Evolutionary conservation across 30 jellyfish, hydroid and myxozoan genomes (phyloP).

Genomic region (Pelagia noctiluca): DNA sequence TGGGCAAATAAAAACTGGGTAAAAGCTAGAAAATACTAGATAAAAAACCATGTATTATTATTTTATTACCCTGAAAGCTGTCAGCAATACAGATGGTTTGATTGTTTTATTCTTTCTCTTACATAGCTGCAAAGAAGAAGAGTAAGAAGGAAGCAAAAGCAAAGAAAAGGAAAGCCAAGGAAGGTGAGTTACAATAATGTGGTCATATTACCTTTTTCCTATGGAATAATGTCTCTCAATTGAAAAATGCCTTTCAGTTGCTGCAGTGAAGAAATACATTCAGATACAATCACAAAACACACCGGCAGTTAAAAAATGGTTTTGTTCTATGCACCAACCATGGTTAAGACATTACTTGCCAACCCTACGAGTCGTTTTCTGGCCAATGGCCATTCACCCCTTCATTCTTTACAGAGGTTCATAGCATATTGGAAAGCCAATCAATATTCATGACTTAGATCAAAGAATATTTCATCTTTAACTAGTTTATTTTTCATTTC

Average conservation of each 20-base stretch:
- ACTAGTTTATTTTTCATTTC: background rate
- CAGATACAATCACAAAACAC: no score
- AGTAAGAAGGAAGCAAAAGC: background rate
- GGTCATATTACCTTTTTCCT: background rate
- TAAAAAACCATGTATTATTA: no score
- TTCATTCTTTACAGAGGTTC: no score
- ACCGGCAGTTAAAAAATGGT: no score
- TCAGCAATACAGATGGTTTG: background rate
- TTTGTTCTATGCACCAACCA: no score
- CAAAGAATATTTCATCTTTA: background rate
- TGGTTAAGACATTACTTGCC: no score
- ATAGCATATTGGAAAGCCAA: background rate
- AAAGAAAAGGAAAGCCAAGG: background rate
- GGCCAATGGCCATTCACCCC: no score
- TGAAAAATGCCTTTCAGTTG: no score
- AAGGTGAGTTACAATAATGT: constrained; percentile 6
- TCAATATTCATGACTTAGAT: background rate
- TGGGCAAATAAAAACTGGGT: no score
- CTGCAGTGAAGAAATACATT: background rate
- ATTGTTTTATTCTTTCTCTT: background rate
- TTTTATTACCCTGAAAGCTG: background rate
- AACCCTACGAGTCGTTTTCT: no score
- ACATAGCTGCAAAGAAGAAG: background rate
- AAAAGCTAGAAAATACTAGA: background rate
- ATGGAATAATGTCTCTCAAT: background rate